Percentiles rank a stretch among this genome's conserved stretches.
These are phyloP conservation scores for Actinemys pallida DNA, from an alignment of 2,113 vertebrate species.

Conservation along the genomic window DNA sequence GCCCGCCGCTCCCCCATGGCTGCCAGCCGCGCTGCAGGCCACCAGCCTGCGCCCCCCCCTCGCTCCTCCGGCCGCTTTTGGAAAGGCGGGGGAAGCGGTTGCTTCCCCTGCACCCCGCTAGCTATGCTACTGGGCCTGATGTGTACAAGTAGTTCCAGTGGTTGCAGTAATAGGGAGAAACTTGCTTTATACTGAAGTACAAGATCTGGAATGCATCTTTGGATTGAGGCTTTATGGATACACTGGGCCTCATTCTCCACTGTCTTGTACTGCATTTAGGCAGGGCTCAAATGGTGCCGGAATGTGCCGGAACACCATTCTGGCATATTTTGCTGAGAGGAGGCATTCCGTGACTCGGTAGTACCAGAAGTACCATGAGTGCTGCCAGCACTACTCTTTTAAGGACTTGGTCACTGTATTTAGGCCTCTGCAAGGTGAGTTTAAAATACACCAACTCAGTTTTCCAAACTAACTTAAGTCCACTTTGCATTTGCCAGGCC, in stretches of 20 bases:
- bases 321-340: too few relatives aligned
- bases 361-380: too few relatives aligned
- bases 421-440: background rate
- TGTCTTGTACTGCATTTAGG: background rate
- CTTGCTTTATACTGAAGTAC: background rate
- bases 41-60: too few relatives aligned
- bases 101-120: too few relatives aligned
- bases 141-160: background rate
- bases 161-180: background rate
- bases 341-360: too few relatives aligned
- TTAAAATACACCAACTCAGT: background rate
- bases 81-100: too few relatives aligned
- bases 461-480: rapidly evolving
- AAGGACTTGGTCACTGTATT: background rate
- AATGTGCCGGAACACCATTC: too few relatives aligned
- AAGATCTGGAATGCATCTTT: background rate
- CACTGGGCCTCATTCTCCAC: background rate
- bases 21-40: too few relatives aligned
- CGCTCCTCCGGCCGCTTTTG: too few relatives aligned
- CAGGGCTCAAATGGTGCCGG: too few relatives aligned
- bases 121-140: background rate
- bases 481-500: background rate
- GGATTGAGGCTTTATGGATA: background rate
- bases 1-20: too few relatives aligned
- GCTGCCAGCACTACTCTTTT: too few relatives aligned